Evolutionary conservation across 2,888 invertebrate genomes (phyloP).

Genomic region (Tuberolachnus salignus): DNA sequence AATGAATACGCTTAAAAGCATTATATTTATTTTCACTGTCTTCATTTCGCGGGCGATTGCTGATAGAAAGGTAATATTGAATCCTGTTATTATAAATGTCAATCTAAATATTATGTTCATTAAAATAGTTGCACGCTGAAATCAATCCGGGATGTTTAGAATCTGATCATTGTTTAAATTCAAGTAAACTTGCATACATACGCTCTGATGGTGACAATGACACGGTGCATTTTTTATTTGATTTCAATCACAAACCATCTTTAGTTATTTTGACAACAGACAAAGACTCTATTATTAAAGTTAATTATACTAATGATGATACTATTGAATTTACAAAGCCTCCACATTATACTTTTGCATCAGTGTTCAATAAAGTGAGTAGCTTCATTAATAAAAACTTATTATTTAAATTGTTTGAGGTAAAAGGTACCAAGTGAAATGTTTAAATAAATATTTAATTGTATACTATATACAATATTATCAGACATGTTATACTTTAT

Average conservation of each 20-base stretch:
- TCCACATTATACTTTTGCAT: conserved; percentile 68
- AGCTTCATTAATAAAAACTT: neutral
- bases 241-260: conserved; percentile 70
- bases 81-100: neutral
- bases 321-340: conserved; percentile 64
- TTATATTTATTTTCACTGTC: neutral
- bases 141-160: conserved; percentile 22
- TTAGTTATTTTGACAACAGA: conserved; percentile 67
- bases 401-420: too few species aligned
- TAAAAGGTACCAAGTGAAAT: too few species aligned
- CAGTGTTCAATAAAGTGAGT: conserved; percentile 70
- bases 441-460: too few species aligned
- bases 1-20: conserved; percentile 8
- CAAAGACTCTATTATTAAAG: conserved; percentile 63
- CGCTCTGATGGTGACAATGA: conserved; percentile 68
- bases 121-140: conserved; percentile 15
- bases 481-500: too few species aligned
- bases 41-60: neutral
- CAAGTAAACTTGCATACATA: conserved; percentile 64
- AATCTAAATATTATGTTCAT: neutral
- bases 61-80: conserved; percentile 26
- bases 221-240: conserved; percentile 72
- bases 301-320: conserved; percentile 65
- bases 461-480: too few species aligned
- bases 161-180: neutral